These are phyloP conservation scores for Drosophila anomelani DNA, from an alignment of 2,888 invertebrate species.

Conservation along the genomic window DNA sequence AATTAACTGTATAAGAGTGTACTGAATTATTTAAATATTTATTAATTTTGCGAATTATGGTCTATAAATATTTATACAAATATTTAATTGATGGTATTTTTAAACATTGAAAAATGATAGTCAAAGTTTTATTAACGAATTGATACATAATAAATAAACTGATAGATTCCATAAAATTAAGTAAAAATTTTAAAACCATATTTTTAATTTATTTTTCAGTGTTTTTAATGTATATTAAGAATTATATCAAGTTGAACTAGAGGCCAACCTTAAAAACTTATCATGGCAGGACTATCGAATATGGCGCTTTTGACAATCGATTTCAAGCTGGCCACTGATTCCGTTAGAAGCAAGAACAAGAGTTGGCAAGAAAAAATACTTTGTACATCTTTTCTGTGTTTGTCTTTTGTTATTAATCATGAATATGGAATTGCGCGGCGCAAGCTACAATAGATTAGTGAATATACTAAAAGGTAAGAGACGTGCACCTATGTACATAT, in stretches of 20 bases:
- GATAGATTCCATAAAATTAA: no score
- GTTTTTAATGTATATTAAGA: no score
- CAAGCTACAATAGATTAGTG: constrained; percentile 5
- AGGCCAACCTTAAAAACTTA: neutral
- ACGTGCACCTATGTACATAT: neutral
- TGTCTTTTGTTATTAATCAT: no score
- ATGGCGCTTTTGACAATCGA: constrained; percentile 6
- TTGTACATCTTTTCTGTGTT: neutral
- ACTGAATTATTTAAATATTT: neutral
- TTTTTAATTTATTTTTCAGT: no score
- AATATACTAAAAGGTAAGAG: constrained; percentile 27
- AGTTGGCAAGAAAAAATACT: neutral
- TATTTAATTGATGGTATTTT: no score
- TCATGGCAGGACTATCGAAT: constrained; percentile 1
- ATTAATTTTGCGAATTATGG: neutral
- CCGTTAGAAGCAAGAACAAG: constrained; percentile 25
- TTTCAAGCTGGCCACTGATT: neutral
- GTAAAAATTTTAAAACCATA: no score
- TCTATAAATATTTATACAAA: no score
- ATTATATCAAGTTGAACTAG: neutral
- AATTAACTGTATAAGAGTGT: neutral
- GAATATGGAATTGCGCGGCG: constrained; percentile 49
- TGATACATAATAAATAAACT: no score
- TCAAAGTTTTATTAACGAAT: no score
- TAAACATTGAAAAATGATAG: no score